Conservation (phyloP, 1,140 invertebrate genomes). For the Arion vulgaris region DNA sequence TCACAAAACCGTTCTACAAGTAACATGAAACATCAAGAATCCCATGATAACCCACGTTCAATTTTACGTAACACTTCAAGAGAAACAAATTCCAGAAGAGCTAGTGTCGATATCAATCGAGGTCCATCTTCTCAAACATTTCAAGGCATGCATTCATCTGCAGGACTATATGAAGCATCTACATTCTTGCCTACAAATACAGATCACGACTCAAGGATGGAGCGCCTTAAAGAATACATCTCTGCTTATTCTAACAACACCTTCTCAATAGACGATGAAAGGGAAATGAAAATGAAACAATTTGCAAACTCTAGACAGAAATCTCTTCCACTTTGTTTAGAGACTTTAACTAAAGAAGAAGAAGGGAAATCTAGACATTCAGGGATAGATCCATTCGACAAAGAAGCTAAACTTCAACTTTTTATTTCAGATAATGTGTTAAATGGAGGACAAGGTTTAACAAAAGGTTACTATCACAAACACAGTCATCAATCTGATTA, state of each 20-base stretch:
- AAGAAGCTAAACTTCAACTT: conserved; percentile 30
- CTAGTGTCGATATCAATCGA: background rate
- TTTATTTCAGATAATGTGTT: conserved; percentile 24
- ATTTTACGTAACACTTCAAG: background rate
- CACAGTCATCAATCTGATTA: conserved; percentile 23
- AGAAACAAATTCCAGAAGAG: background rate
- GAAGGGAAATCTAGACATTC: conserved; percentile 50
- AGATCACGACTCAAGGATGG: background rate
- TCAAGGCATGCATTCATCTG: background rate
- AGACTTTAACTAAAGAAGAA: conserved; percentile 65
- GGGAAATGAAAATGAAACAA: conserved; percentile 44
- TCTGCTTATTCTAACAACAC: conserved; percentile 34
- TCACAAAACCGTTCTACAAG: background rate
- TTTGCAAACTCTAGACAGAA: conserved; percentile 60
- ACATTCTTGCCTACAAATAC: conserved; percentile 6
- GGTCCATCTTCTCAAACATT: background rate
- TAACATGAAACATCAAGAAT: background rate
- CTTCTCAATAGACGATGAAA: background rate
- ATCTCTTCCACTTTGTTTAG: conserved; percentile 61
- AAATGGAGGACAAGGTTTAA: background rate
- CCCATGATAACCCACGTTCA: background rate
- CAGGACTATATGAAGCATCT: background rate
- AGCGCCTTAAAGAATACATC: conserved; percentile 42
- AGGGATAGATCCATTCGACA: conserved; percentile 43
- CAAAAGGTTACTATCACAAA: background rate